Percentiles rank a stretch among this genome's conserved stretches.
phyloP scores from a whole-genome alignment of 2,113 vertebrate species.

The Ciconia stormi region DNA sequence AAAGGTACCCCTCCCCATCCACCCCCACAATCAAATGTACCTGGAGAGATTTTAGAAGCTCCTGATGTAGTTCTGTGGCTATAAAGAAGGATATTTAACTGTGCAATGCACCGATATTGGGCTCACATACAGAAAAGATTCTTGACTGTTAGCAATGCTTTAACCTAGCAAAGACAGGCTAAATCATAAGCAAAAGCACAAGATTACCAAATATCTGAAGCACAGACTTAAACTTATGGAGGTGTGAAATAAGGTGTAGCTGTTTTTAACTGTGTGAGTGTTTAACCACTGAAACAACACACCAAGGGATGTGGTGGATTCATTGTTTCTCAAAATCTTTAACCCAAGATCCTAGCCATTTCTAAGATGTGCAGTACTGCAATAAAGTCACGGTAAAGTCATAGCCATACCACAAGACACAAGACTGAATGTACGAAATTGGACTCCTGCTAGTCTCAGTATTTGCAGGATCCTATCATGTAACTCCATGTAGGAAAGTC shows the following conservation, averaged over 20 bases:
- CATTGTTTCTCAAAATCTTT: neutral
- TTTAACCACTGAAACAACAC: neutral
- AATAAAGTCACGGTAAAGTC: neutral
- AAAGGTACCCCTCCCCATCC: rapidly evolving
- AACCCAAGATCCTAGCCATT: neutral
- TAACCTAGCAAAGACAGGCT: neutral
- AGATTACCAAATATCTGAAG: neutral
- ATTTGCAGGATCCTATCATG: neutral
- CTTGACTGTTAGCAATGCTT: neutral
- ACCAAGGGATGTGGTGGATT: neutral
- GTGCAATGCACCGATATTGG: neutral
- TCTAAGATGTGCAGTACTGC: neutral
- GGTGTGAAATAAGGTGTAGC: neutral
- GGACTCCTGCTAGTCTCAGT: neutral
- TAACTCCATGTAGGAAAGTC: neutral
- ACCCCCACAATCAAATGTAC: neutral
- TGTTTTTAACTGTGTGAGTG: neutral
- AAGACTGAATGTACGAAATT: neutral
- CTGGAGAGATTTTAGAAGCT: neutral
- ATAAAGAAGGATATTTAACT: neutral
- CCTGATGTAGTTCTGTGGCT: neutral
- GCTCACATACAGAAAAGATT: neutral
- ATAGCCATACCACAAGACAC: neutral
- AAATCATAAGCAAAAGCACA: neutral
- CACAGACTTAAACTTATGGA: neutral